Percentiles rank a stretch among this genome's conserved stretches.
Evolutionary conservation across 2,888 invertebrate genomes (phyloP).

Genomic region (Rhaphigaster nebulosa): DNA sequence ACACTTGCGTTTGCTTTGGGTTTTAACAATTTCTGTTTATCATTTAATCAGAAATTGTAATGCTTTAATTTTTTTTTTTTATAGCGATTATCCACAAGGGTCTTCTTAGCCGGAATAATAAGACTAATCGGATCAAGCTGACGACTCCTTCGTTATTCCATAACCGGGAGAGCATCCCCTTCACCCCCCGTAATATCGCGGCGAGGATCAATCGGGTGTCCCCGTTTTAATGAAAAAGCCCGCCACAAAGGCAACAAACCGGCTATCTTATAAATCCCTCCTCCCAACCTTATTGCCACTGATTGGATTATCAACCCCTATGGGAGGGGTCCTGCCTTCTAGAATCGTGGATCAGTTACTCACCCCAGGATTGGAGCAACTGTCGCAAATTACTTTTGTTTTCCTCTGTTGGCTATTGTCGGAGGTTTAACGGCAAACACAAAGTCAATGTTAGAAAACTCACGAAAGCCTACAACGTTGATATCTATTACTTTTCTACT

Average conservation of each 20-base stretch:
- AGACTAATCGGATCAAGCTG: conserved; percentile 23
- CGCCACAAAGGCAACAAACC: conserved; percentile 47
- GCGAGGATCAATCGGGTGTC: conserved; percentile 19
- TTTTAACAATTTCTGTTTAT: neutral
- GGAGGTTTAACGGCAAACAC: neutral
- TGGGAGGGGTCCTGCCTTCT: neutral
- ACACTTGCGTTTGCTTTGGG: no score
- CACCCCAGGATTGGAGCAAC: conserved; percentile 5
- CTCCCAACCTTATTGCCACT: conserved; percentile 29
- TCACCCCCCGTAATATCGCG: conserved; percentile 19
- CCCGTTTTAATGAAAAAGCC: conserved; percentile 51
- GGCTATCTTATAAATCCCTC: conserved; percentile 46
- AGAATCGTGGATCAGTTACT: conserved; percentile 5
- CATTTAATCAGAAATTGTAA: neutral
- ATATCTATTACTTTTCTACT: neutral
- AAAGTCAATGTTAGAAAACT: neutral
- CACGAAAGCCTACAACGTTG: neutral
- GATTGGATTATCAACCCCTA: conserved; percentile 53
- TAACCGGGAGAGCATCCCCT: neutral
- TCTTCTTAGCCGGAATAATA: neutral
- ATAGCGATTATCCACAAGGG: neutral
- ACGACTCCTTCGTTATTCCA: neutral
- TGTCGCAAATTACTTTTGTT: conserved; percentile 28
- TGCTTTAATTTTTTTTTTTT: neutral
- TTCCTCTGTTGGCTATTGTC: neutral